These are phyloP conservation scores for Pocota personata DNA, from an alignment of 2,888 invertebrate genomes.

Conservation along the genomic window DNA sequence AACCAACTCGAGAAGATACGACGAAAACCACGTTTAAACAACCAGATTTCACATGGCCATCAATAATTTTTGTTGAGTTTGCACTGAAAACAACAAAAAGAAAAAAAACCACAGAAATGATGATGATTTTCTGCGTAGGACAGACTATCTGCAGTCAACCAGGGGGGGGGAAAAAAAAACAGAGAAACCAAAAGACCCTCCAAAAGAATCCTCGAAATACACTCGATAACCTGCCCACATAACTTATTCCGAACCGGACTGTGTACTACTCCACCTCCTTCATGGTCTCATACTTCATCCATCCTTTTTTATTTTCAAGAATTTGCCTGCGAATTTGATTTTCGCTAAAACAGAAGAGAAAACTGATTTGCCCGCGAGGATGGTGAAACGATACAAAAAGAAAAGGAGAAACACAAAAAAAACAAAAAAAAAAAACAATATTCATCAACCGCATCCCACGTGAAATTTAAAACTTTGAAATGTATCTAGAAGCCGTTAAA, in stretches of 20 bases:
- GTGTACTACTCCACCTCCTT: constrained; percentile 20
- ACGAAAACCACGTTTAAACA: constrained; percentile 16
- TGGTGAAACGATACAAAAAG: background rate
- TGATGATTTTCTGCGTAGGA: background rate
- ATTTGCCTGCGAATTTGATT: constrained; percentile 50
- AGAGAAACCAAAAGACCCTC: background rate
- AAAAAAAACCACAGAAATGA: background rate
- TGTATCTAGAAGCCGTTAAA: background rate
- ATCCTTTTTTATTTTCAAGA: constrained; percentile 51
- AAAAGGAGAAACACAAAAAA: background rate
- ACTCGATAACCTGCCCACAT: constrained; percentile 67
- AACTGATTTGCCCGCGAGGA: background rate
- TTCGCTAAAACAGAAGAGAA: constrained; percentile 24
- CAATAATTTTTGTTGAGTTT: constrained; percentile 49
- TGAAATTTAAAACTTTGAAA: background rate
- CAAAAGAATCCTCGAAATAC: constrained; percentile 1
- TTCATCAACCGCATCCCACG: constrained; percentile 14
- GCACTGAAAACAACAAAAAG: background rate
- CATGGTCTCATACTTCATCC: background rate
- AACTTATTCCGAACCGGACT: constrained; percentile 62
- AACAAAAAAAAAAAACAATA: background rate
- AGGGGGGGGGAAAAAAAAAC: background rate
- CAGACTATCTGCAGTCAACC: constrained; percentile 11
- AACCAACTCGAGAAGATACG: constrained; percentile 3
- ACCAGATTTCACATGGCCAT: constrained; percentile 51